Evolutionary conservation across 1,140 invertebrate genomes (phyloP), one percentile per base, ranked within the genome.

Genomic region (Calycopis cecrops): DNA sequence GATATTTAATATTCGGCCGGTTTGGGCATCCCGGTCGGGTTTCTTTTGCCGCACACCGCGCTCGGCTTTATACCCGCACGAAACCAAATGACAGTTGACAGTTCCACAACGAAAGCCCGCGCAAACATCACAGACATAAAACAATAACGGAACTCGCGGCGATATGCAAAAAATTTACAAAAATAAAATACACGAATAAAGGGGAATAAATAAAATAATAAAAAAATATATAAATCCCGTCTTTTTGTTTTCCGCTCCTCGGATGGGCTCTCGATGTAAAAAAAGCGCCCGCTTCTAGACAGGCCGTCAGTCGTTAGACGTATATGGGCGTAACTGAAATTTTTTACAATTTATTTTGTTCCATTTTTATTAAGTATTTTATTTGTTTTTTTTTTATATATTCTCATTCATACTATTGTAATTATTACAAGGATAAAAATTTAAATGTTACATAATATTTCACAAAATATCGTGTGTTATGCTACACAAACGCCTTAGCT

Each of bases 211-310:
- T 84, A 87, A 87, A 83, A 85, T 79, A 85, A 87, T 83, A 87
- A 85, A 79, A 85, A 85, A 84, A 77, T 77, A 86, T 84, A 86
- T 84, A 88, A 87, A 87, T 87, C 80, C 81, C 77, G 76, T 80
- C 79, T 88, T 88, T 88, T 88, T 88, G 83, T 88, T 84, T 83
- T 74, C 76, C 52, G 52, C 67, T 76, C 67, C 70, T 74, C 80
- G 76, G 80, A 79, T 76, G 78, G 75, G 80, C 76, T 79, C 76
- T 76, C 73, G 78, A 77, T 78, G 79, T 77, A 79, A 78, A 84
- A 79, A 86, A 88, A 86, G 73, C 73, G 75, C 73, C 79, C 82
- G 82, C 73, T 81, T 82, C 79, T 82, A 85, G 82, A 85, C 82
- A 79, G 81, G 63, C 67, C 68, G 64, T 74, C 70, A 75, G 66